These are phyloP conservation scores for Rhabdornis inornatus DNA, from an alignment of 2,113 vertebrate species.

Conservation along the genomic window DNA sequence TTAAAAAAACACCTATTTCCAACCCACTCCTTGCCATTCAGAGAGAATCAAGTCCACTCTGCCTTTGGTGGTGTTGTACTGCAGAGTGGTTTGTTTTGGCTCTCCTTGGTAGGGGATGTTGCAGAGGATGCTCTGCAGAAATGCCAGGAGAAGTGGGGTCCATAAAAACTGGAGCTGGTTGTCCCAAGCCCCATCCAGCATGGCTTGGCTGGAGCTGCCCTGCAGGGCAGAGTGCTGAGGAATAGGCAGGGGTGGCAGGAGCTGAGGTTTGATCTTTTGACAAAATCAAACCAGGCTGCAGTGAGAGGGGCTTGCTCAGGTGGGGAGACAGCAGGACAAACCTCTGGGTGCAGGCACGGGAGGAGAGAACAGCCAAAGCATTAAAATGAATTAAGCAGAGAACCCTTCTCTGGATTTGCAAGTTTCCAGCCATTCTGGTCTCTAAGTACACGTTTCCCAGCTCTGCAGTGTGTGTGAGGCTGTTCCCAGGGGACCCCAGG, in stretches of 20 bases:
- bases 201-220: not conserved
- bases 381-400: not conserved
- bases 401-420: not conserved
- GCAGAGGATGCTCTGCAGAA: not conserved
- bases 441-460: not conserved
- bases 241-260: not conserved
- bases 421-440: not conserved
- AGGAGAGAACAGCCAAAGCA: not conserved
- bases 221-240: not conserved
- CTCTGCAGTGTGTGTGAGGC: not conserved
- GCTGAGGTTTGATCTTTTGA: not conserved
- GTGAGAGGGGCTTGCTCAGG: not conserved
- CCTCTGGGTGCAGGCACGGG: not conserved
- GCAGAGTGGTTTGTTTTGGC: not conserved
- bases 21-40: not conserved
- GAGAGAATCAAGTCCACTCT: rapidly evolving
- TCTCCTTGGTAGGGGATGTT: not conserved
- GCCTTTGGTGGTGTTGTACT: not conserved
- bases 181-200: not conserved
- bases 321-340: not conserved
- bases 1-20: not conserved
- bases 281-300: not conserved
- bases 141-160: not conserved
- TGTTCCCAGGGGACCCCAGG: not conserved
- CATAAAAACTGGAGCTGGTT: not conserved